Evolutionary conservation across 2,113 vertebrate species (phyloP), one percentile per base, ranked within the genome.

Genomic region (Gymnogyps californianus): DNA sequence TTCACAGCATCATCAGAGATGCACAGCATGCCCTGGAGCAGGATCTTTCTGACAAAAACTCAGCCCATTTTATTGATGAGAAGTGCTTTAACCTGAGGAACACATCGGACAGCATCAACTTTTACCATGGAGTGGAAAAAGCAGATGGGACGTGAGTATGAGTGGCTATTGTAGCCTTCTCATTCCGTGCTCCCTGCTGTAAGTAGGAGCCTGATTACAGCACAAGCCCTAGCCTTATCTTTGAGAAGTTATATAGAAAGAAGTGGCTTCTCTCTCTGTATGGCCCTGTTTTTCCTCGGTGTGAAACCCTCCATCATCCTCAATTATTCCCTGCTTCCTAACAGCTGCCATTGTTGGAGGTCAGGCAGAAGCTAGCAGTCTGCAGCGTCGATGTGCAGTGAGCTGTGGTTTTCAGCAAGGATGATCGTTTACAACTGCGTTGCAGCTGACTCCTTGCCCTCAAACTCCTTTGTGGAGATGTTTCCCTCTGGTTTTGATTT

Each of bases 11-110:
- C 61, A 98, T 98, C 83, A 96, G 98, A 66, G 94, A 96, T 29
- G 96, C 81, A 22, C 97, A 98, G 26, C 98, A 97, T 1, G 83
- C 94, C 12, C 85, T 98, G 47, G 97, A 98, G 80, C 69, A 80
- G 46, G 97, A 98, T 78, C 55, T 98, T 3, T 94, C 95, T 80
- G 97, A 98, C 84, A 97, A 98, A 79, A 88, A 36, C 59, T 93
- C 97, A 3, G 96, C 96, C 18, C 87, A 94, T 87, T 95, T 96
- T 61, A 98, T 97, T 24, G 97, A 97, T 11, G 97, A 97, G 64
- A 94, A 94, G 54, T 98, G 97, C 83, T 98, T 96, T 66, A 97
- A 98, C 58, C 91, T 97, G 65, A 95, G 89, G 42, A 98, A 97
- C 84, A 96, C 96, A 3, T 95, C 96, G 0, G 94, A 96, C 51